Percentiles rank a stretch among this genome's conserved stretches.
These are phyloP conservation scores for Lathamus discolor DNA, from an alignment of 2,113 vertebrate genomes.

Conservation along the genomic window DNA sequence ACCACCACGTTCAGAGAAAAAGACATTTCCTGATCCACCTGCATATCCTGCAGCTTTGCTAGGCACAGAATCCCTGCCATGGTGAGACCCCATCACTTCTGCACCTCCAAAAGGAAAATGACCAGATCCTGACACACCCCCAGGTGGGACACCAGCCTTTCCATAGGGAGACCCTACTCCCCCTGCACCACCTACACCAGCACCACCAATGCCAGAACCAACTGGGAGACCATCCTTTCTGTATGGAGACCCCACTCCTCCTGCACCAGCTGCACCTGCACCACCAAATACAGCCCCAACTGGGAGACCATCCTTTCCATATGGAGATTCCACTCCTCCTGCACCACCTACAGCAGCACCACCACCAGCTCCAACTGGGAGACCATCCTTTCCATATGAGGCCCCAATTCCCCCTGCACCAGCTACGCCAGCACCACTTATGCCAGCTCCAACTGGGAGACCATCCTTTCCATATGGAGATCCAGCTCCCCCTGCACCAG, in stretches of 20 bases:
- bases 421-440: background rate
- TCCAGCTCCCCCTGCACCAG: accelerated
- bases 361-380: background rate
- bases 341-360: background rate
- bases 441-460: accelerated
- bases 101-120: background rate
- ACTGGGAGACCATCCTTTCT: background rate
- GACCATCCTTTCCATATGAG: background rate
- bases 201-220: background rate
- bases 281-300: too few species aligned
- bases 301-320: background rate
- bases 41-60: background rate
- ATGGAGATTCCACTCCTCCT: accelerated
- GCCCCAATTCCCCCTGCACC: accelerated
- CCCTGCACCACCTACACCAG: background rate
- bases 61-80: background rate
- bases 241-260: accelerated
- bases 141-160: background rate
- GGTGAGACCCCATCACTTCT: accelerated
- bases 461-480: background rate
- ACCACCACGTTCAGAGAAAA: background rate
- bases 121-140: background rate
- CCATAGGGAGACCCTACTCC: background rate
- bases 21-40: background rate
- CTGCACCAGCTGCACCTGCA: background rate